Evolutionary conservation across 1,140 invertebrate species (phyloP).

Genomic region (Oedothorax gibbosus): DNA sequence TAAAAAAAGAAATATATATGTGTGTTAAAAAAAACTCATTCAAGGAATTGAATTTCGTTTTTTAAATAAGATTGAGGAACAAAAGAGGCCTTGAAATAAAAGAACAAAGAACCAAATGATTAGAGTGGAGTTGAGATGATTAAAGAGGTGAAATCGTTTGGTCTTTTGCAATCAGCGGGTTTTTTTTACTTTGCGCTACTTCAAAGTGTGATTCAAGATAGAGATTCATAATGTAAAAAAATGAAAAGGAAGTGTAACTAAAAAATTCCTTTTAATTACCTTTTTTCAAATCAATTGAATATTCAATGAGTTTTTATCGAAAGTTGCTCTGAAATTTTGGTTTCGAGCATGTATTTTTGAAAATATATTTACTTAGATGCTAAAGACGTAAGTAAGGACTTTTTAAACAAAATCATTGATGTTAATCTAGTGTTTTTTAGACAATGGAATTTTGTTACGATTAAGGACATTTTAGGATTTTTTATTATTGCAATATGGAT

Average conservation of each 20-base stretch:
- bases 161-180: slow-evolving; percentile 27
- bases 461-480: too few species aligned
- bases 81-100: slow-evolving; percentile 6
- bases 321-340: too few species aligned
- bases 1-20: background rate
- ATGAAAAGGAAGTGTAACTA: too few species aligned
- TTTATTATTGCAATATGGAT: too few species aligned
- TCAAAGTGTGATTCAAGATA: slow-evolving; percentile 10
- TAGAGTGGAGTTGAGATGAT: slow-evolving; percentile 29
- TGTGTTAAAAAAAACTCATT: background rate
- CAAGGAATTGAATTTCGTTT: slow-evolving; percentile 31
- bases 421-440: too few species aligned
- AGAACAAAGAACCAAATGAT: slow-evolving; percentile 29
- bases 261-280: too few species aligned
- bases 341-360: too few species aligned
- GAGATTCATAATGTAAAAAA: too few species aligned
- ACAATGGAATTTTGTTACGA: too few species aligned
- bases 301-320: background rate
- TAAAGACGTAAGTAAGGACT: too few species aligned
- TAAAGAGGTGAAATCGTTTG: slow-evolving; percentile 38
- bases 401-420: too few species aligned
- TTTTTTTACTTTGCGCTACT: background rate
- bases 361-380: too few species aligned
- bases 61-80: slow-evolving; percentile 16
- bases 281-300: background rate